These are phyloP conservation scores for Ctena decussata DNA, from an alignment of 2,888 invertebrate species.

Conservation along the genomic window DNA sequence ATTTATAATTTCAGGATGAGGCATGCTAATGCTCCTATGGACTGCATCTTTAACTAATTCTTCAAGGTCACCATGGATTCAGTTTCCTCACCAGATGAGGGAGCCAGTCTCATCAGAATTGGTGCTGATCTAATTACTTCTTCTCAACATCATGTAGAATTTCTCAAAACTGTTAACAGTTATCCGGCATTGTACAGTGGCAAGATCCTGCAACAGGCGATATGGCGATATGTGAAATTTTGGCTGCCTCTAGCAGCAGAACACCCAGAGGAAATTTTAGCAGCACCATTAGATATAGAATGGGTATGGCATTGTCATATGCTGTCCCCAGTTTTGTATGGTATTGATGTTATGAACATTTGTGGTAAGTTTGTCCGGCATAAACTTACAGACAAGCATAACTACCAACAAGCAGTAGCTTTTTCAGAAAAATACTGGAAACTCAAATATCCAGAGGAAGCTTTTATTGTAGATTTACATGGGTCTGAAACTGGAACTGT, in stretches of 20 bases:
- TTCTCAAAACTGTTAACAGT: conserved; percentile 76
- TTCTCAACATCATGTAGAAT: conserved; percentile 75
- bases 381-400: conserved; percentile 34
- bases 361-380: conserved; percentile 84
- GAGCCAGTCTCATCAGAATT: conserved; percentile 9
- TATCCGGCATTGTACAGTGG: conserved; percentile 78
- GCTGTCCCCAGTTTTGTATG: conserved; percentile 81
- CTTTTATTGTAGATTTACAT: conserved; percentile 71
- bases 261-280: conserved; percentile 76
- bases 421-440: conserved; percentile 72
- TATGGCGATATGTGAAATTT: conserved; percentile 86
- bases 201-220: conserved; percentile 85
- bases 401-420: conserved; percentile 35
- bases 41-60: too few relatives aligned
- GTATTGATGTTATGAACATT: conserved; percentile 76
- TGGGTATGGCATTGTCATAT: conserved; percentile 88
- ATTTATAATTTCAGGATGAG: too few relatives aligned
- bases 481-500: conserved; percentile 25
- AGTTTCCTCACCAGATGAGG: too few relatives aligned
- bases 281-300: conserved; percentile 86
- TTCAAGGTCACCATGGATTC: too few relatives aligned
- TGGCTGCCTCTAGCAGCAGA: conserved; percentile 87
- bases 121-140: conserved; percentile 74
- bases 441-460: conserved; percentile 73
- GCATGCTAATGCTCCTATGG: too few relatives aligned